Conservation (phyloP, 2,113 vertebrate species). For the Clupea harengus region DNA sequence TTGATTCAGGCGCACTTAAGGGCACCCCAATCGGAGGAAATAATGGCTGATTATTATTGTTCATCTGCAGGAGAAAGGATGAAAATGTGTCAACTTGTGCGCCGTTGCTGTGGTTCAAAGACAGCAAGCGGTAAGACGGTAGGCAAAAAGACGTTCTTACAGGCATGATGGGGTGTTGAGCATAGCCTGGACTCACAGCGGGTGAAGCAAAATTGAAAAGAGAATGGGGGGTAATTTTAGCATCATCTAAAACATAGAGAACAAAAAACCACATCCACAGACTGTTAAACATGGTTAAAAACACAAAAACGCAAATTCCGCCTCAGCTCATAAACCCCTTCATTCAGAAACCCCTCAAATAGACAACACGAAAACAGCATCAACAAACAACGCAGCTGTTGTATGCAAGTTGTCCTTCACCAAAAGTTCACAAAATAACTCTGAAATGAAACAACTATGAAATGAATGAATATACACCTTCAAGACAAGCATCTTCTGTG, state of each 20-base stretch:
- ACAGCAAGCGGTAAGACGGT: background rate
- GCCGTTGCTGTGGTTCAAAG: too few species aligned
- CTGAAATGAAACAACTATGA: background rate
- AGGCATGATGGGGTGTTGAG: background rate
- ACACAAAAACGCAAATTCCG: background rate
- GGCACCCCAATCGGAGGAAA: slow-evolving; percentile 77
- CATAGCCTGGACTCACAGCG: slow-evolving; percentile 23
- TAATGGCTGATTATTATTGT: slow-evolving; percentile 71
- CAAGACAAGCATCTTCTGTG: background rate
- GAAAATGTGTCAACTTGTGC: too few species aligned
- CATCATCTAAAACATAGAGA: background rate
- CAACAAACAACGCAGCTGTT: background rate
- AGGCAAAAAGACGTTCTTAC: slow-evolving; percentile 6
- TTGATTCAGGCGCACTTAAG: slow-evolving; percentile 64
- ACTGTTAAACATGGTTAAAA: background rate
- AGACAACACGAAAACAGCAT: background rate
- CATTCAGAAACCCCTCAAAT: background rate
- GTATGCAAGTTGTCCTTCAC: background rate
- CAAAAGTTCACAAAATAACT: background rate
- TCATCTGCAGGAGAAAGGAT: slow-evolving; percentile 66
- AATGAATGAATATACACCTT: background rate
- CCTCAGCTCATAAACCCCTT: background rate
- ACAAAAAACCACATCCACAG: background rate
- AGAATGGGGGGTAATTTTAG: slow-evolving; percentile 12
- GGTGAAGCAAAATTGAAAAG: background rate